Base-by-base conservation (phyloP, 2,888 invertebrate species). In the Parnassius orleans region DNA sequence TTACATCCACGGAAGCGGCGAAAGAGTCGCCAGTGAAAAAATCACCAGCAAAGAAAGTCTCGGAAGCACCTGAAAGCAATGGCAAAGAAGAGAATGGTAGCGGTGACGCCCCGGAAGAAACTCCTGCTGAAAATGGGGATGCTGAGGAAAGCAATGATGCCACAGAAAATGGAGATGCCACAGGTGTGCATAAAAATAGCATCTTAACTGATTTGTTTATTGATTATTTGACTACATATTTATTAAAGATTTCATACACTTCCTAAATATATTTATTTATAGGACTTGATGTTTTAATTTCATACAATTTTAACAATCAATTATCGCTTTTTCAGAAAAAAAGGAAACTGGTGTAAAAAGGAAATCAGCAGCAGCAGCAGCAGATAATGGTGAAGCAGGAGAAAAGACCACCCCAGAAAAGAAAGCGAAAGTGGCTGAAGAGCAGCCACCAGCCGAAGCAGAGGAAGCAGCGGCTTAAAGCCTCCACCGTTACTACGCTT, bases 401-500 rank as follows among this genome's bases (percentile, higher is more conserved):
- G 94, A 94, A 68, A 94, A 93, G 70, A 93, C 92, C 54, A 93
- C 94, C 65, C 95, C 95, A 10, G 95, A 95, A 77, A 95, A 95
- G 86, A 95, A 95, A 77, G 93, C 94, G 68, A 95, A 95, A 87
- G 89, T 95, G 61, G 93, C 93, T 12, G 95, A 95, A 55, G 93
- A 93, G 67, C 80, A 86, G 56, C 80, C 88, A 2, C 83, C 92
- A 10, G 92, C 92, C 12, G 94, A 94, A 73, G 93, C 92, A 41
- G 92, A 93, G 64, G 93, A 93, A 75, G 93, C 92, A 59, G 90
- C 93, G 65, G 93, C 94, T 81, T 94, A 93, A 92, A 71, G 67
- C 57, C 68, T 63, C 69, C 67, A 70, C 64, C 14, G 65, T 66
- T 72, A 70, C 72, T 56, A 57, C 66, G 78, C 84, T 88, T 83